Evolutionary conservation across 2,797 vertebrate species (phyloP), one percentile per base, ranked within the genome.

Genomic region (Mus minutoides): DNA sequence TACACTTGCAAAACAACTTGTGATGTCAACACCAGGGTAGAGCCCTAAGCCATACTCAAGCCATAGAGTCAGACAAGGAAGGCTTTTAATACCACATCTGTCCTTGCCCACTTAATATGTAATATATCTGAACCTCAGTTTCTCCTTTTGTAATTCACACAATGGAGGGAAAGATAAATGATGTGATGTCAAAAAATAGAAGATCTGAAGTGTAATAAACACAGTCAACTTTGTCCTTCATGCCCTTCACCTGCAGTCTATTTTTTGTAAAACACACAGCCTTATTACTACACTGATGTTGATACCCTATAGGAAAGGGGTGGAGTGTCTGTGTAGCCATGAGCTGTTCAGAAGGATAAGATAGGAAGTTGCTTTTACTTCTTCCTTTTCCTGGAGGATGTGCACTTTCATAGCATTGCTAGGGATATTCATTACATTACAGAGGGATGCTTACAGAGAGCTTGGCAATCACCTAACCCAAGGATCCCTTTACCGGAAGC

Each of bases 21-120:
- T 69, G 40, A 34, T 34, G 12, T 7, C 26, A 80, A 58, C 19
- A 0, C 19, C 40, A 60, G 3, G 46, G 16, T 54, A 71, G 34
- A 0, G 9, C 60, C 16, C n/a, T n/a, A 78, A 34, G 17, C 26
- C 11, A 8, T 0, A 2, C 3, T 4, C 12, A 12, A 83, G 43
- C 1, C 64, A 26, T 26, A 24, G 54, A 56, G 24, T 14, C 49
- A 56, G n/a, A 12, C 17, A 88, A 21, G 26, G 12, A 64, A 91
- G 49, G 8, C 0, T 37, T 80, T 54, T 11, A 54, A 0, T 52
- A 12, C 17, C 17, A 40, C 6, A 11, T n/a, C 80, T 26, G 1
- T 64, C 17, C 29, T 73, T 80, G 10, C 62, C 40, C 52, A 5
- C 22, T 37, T 24, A 37, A 21, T 31, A 37, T 26, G 37, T 5